phyloP scores from a whole-genome alignment of 2,113 vertebrate genomes.

The Chaetorhynchus papuensis region DNA sequence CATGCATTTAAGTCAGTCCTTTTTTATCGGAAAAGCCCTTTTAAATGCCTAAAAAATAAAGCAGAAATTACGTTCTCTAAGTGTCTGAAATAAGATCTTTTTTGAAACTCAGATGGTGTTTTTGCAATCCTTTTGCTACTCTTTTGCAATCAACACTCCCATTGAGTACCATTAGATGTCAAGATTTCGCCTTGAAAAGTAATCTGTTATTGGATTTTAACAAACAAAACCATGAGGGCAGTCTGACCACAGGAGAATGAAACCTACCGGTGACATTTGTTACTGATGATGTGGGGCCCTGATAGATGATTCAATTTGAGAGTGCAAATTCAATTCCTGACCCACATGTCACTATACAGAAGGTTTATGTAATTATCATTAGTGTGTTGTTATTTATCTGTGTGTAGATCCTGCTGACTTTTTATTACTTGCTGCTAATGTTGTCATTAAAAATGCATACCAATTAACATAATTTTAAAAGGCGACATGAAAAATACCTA shows the following conservation, averaged over 20 bases:
- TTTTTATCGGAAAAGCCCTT: neutral
- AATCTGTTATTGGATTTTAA: neutral
- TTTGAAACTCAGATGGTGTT: neutral
- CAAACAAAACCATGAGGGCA: neutral
- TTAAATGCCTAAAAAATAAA: neutral
- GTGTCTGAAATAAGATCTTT: neutral
- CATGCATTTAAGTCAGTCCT: neutral
- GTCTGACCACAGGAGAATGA: neutral
- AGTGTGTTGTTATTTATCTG: conserved; percentile 14
- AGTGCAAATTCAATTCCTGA: conserved; percentile 40
- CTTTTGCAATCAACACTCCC: neutral
- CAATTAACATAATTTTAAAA: conserved; percentile 33
- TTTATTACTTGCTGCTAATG: conserved; percentile 36
- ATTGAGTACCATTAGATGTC: neutral
- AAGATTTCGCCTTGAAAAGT: neutral
- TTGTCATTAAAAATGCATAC: conserved; percentile 31
- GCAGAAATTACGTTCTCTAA: neutral
- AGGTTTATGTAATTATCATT: conserved; percentile 43
- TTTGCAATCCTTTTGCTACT: neutral
- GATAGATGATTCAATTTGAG: conserved; percentile 6
- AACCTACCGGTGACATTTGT: neutral
- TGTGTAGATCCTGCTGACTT: conserved; percentile 12
- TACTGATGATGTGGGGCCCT: neutral
- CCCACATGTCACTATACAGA: conserved; percentile 29
- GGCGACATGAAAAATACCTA: neutral